Base-by-base conservation (phyloP, 2,888 invertebrate genomes). In the Resseliella maxima region DNA sequence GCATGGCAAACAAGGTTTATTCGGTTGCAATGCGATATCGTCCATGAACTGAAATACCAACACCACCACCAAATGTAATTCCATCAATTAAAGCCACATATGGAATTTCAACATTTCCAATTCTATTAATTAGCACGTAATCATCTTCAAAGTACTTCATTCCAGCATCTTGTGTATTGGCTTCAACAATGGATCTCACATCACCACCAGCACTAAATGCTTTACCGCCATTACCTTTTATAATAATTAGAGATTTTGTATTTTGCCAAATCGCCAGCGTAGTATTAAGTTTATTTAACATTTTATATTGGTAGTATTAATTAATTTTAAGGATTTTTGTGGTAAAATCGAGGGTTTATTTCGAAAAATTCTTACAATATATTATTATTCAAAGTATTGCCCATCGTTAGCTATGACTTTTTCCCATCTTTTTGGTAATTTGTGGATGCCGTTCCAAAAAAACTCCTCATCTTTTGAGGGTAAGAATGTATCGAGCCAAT, bases 161-260 rank as follows among this genome's bases (percentile, higher is more conserved):
- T 0, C 94, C 94, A 10, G 92, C 88, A 1, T 91, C 90, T 0
- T 92, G 89, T 41, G 93, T 92, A 46, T 93, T 95, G 50, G 94
- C 93, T 87, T 94, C 94, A 0, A 94, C 95, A 6, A 95, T 91
- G 24, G 94, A 93, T 90, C 96, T 94, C 0, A 99, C 96, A 92
- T 99, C 99, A 0, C 99, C 99, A 0, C 99, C 99, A 21, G 99
- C 99, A 92, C 99, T 99, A 90, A 99, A 99, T 0, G 99, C 96
- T 91, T 98, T 99, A 0, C 95, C 98, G 18, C 97, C 97, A 0
- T 93, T 92, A 0, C 96, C 97, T 92, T 96, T 96, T 10, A 97
- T 92, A 18, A 97, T 94, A 8, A 97, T 94, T 86, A 94, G 89
- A 1, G 92, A 90, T 88, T 94, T 94, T 6, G 91, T 93, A 24